Conservation (phyloP, 2,797 vertebrate genomes). For the Poecilia wingei region DNA sequence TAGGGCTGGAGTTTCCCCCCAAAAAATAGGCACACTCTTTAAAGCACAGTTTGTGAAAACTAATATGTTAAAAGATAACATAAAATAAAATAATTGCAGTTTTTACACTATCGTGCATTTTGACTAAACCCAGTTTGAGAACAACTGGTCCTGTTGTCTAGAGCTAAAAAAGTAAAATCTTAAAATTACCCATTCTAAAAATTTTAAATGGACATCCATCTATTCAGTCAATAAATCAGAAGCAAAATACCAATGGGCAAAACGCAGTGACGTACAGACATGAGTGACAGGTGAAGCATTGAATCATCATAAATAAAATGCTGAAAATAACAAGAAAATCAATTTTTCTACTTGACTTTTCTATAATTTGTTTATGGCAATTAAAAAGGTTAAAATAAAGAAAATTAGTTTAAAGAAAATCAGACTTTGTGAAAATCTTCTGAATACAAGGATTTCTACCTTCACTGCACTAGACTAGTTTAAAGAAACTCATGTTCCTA, state of each 20-base stretch:
- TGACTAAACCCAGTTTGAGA: background rate
- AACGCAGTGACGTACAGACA: background rate
- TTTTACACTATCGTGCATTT: background rate
- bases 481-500: constrained; percentile 42
- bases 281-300: background rate
- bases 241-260: background rate
- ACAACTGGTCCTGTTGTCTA: background rate
- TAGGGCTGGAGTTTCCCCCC: background rate
- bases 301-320: background rate
- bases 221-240: background rate
- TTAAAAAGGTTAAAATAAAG: background rate
- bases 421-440: too few species aligned
- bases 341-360: background rate
- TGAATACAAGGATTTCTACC: background rate
- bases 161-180: background rate
- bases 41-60: background rate
- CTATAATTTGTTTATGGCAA: background rate
- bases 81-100: background rate
- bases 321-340: background rate
- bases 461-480: constrained; percentile 1
- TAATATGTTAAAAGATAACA: background rate
- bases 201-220: background rate
- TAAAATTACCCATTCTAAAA: background rate
- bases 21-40: background rate
- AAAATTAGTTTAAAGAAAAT: constrained; percentile 1